These are phyloP conservation scores for Neoscelio sp. DNA, from an alignment of 2,888 invertebrate species.

Conservation along the genomic window DNA sequence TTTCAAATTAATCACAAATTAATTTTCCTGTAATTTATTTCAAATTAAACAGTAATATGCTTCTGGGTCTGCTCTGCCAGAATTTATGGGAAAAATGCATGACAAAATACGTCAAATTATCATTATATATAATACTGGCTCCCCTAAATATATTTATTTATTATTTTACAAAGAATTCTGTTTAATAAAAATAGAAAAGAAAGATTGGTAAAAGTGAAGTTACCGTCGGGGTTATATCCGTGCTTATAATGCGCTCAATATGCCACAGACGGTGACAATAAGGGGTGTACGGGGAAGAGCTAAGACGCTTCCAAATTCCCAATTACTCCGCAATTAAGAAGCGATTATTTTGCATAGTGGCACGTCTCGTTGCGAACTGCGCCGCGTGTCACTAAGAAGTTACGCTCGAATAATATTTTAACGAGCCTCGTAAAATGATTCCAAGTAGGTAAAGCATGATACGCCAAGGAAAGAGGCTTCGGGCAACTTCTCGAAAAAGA, in stretches of 20 bases:
- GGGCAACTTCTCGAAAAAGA: conserved; percentile 75
- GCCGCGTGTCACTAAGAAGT: conserved; percentile 82
- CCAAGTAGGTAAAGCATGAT: conserved; percentile 72
- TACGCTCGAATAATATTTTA: conserved; percentile 82
- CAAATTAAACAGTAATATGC: too few relatives aligned
- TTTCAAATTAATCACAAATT: too few relatives aligned
- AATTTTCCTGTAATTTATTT: too few relatives aligned
- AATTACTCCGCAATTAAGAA: conserved; percentile 83
- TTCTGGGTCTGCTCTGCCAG: too few relatives aligned
- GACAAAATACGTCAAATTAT: too few relatives aligned
- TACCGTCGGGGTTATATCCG: conserved; percentile 73
- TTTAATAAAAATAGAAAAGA: too few relatives aligned
- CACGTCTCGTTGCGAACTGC: conserved; percentile 74
- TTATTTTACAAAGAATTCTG: too few relatives aligned
- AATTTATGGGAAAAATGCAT: too few relatives aligned
- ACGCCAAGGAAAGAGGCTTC: conserved; percentile 57
- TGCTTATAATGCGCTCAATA: conserved; percentile 73
- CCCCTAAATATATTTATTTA: too few relatives aligned
- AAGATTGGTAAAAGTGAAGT: not conserved
- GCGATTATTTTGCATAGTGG: conserved; percentile 82
- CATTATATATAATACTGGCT: too few relatives aligned
- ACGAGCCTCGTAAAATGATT: conserved; percentile 82
- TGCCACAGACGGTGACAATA: conserved; percentile 75
- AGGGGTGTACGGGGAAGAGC: conserved; percentile 48
- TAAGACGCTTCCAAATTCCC: conserved; percentile 76